Conservation (phyloP, 2,113 vertebrate species). For the Pterocles gutturalis region DNA sequence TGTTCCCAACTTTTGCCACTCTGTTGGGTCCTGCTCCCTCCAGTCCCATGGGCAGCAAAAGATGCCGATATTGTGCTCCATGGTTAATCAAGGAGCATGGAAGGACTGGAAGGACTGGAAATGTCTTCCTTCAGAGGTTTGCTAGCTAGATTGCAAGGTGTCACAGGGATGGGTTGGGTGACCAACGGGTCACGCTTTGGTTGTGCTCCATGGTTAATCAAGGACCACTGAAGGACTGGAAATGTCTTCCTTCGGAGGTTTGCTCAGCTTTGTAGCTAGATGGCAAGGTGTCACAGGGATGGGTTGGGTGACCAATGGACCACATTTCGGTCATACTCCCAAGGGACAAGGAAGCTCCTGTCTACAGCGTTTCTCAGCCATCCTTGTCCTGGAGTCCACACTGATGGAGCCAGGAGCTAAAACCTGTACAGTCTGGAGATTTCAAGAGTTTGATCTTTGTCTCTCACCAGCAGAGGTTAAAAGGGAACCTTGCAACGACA, state of each 20-base stretch:
- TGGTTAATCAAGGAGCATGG: background rate
- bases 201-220: background rate
- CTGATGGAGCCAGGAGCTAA: background rate
- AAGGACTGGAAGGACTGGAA: background rate
- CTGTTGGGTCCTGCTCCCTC: background rate
- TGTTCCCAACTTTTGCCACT: rapidly evolving
- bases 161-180: rapidly evolving
- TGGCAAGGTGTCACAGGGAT: background rate
- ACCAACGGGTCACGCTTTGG: background rate
- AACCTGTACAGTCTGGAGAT: rapidly evolving
- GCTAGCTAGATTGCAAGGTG: background rate
- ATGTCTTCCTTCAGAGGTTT: background rate
- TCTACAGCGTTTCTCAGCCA: background rate
- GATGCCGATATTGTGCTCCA: background rate
- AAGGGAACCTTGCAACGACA: background rate
- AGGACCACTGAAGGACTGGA: background rate
- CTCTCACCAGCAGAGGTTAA: background rate
- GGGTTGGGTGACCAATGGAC: rapidly evolving
- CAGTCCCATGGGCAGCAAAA: background rate
- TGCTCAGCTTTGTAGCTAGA: background rate
- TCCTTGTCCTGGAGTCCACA: background rate
- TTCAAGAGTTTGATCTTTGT: background rate
- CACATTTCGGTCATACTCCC: background rate
- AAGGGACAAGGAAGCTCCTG: background rate
- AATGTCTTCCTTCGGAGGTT: background rate